Evolutionary conservation across 1,140 invertebrate species (phyloP), one percentile per base, ranked within the genome.

Genomic region (Aphis gossypii): DNA sequence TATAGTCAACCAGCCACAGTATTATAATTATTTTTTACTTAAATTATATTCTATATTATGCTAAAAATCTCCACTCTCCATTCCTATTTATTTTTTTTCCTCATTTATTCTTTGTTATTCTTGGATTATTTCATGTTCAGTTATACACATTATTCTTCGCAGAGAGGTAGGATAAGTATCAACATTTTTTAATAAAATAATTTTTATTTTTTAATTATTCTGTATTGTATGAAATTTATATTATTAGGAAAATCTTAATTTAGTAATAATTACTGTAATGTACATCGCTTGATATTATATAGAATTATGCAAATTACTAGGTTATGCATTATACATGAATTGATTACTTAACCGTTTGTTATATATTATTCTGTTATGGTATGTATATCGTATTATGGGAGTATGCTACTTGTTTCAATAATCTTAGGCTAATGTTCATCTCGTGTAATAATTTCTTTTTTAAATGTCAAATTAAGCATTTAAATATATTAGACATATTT

Each of bases 181-280:
- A 68, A 68, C 30, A 68, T 68, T 11, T 68, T 76, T 14, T 76
- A 20, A n/a, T 76, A 3, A 76, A 76, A 76, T 76, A n/a, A 76
- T 76, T 18, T 51, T 51, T 18, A 76, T n/a, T 68, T 76, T n/a
- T 76, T n/a, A n/a, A 68, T 14, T 68, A 68, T 14, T 68, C 30
- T 14, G 60, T n/a, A 68, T 68, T n/a, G n/a, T n/a, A 68, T n/a
- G 60, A 14, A n/a, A 68, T 68, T 2, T 68, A 9, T 25, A n/a
- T 76, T 76, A 35, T 76, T 35, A n/a, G 60, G n/a, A 76, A 76
- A 76, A 76, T 76, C 60, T n/a, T 76, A n/a, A 76, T 76, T 76
- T 76, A 76, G n/a, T 76, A n/a, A 76, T n/a, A 76, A 76, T 76
- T n/a, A 76, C 14, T 76, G 14, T 76, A 35, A 76, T 76, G n/a